Conservation (phyloP, 2,888 invertebrate species). For the Ecdyonurus torrentis region DNA sequence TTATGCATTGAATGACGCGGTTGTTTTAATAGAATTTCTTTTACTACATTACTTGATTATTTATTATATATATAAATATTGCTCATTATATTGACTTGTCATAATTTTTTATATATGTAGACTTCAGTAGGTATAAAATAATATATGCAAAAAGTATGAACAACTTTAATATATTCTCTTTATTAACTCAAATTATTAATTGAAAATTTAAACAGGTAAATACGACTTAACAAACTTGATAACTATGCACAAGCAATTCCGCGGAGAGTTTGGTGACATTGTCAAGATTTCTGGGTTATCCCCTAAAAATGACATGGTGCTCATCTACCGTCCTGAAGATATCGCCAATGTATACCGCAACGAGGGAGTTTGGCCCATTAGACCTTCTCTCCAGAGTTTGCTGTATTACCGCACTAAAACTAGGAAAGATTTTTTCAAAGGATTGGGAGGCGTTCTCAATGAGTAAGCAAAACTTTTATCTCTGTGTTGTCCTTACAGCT, state of each 20-base stretch:
- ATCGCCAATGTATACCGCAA: constrained; percentile 28
- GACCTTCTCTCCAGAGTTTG: constrained; percentile 29
- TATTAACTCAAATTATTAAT: too few relatives aligned
- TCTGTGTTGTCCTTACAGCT: background rate
- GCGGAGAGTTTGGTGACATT: constrained; percentile 26
- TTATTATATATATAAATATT: too few relatives aligned
- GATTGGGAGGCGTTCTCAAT: constrained; percentile 22
- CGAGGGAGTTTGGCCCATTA: constrained; percentile 27
- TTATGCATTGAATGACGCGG: too few relatives aligned
- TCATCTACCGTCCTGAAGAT: constrained; percentile 32
- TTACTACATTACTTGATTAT: too few relatives aligned
- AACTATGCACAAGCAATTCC: constrained; percentile 11
- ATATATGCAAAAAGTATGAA: too few relatives aligned
- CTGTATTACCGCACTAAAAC: constrained; percentile 26
- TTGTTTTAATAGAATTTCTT: too few relatives aligned
- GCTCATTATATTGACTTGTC: too few relatives aligned
- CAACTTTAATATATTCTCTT: too few relatives aligned
- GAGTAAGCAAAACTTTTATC: background rate
- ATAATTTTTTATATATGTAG: too few relatives aligned
- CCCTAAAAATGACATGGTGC: constrained; percentile 23
- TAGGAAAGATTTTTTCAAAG: constrained; percentile 24
- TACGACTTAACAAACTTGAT: background rate
- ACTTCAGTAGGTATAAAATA: too few relatives aligned
- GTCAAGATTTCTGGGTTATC: constrained; percentile 26
- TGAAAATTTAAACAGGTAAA: background rate